These are phyloP conservation scores for Chironomus tepperi DNA, from an alignment of 1,140 invertebrate genomes.

Conservation along the genomic window DNA sequence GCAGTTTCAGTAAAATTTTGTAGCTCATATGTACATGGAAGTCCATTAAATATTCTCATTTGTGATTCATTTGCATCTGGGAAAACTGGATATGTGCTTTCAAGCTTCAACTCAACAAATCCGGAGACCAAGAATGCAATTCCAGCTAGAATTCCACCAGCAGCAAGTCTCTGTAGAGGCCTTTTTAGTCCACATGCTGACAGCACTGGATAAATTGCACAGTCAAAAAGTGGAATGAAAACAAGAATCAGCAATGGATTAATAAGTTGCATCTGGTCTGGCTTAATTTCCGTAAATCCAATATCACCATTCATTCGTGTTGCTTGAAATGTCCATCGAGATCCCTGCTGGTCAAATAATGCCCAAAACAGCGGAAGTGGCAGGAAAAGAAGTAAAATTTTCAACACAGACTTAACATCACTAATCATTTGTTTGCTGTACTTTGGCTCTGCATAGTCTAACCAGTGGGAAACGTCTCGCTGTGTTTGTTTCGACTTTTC, in stretches of 20 bases:
- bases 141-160: conserved; percentile 27
- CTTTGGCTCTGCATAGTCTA: conserved; percentile 70
- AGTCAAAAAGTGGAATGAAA: conserved; percentile 83
- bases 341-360: conserved; percentile 76
- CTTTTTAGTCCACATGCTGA: conserved; percentile 40
- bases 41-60: background rate
- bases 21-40: background rate
- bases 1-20: background rate
- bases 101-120: conserved; percentile 25
- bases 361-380: conserved; percentile 80
- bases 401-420: conserved; percentile 59
- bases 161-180: conserved; percentile 65
- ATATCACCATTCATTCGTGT: conserved; percentile 79
- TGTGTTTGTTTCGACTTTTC: conserved; percentile 43
- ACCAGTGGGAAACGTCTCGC: conserved; percentile 55
- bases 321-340: conserved; percentile 92
- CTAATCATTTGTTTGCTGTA: conserved; percentile 52
- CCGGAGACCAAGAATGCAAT: conserved; percentile 12
- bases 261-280: conserved; percentile 85
- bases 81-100: background rate
- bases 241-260: conserved; percentile 79
- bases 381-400: conserved; percentile 62
- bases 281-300: conserved; percentile 57
- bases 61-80: background rate
- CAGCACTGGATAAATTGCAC: conserved; percentile 53